Evolutionary conservation across 2,888 invertebrate genomes (phyloP), one percentile per base, ranked within the genome.

Genomic region (Tyria jacobaeae): DNA sequence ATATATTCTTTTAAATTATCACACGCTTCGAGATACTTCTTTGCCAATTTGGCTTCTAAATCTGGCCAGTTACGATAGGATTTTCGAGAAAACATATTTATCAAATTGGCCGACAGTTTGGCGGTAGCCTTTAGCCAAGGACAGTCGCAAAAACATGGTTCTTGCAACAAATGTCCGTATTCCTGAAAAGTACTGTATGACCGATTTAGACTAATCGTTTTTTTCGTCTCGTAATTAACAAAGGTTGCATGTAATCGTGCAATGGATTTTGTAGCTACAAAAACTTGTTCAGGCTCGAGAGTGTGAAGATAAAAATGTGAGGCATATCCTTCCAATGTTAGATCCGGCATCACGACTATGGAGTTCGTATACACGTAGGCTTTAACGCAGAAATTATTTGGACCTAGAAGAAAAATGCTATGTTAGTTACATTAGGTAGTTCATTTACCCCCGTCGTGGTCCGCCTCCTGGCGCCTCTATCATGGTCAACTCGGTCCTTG

Each of bases 181-280:
- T 87, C 80, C 7, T 84, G 66, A 9, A 85, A 64, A 41, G 86
- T 76, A 57, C 75, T 78, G 71, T 83, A 88, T 0, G 79, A 65
- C 0, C 56, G 67, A 3, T 62, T 64, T 7, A 48, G 58, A 25
- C 62, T 57, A 21, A 64, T 60, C 39, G 52, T 73, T 62, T 80
- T 84, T n/a, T 71, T 72, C 0, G 88, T 85, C 60, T 85, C 85
- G 63, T 85, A 84, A 75, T 89, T 88, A 31, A 87, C 82, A 68
- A 83, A 85, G 2, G 86, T 81, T 0, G 92, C 92, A 72, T 93
- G 92, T 68, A 89, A 90, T 12, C 85, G 83, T 0, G 92, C 92
- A 4, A 91, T 17, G 2, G 90, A 72, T 0, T 82, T 71, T 0
- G 74, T 67, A 0, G 84, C 68, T 9, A 85, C 57, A 44, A 85